A percentile compares a stretch with the other conserved stretches of the same genome.
Evolutionary conservation across 2,797 vertebrate species (phyloP).

Genomic region (Rhyacichthys aspro): DNA sequence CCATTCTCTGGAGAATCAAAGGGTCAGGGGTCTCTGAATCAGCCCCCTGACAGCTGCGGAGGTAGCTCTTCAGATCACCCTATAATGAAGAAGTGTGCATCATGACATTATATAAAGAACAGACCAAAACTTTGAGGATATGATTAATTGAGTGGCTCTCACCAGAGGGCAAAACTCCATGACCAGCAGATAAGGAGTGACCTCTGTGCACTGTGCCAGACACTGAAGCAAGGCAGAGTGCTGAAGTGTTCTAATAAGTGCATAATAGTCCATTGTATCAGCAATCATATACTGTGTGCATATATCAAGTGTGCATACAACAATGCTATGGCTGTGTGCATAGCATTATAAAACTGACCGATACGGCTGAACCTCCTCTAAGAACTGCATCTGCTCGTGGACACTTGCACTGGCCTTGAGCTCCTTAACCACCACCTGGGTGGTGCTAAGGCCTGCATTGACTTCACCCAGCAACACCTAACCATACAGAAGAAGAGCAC

Average conservation of each 20-base stretch:
- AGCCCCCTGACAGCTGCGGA: conserved; percentile 85
- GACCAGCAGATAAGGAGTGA: conserved; percentile 95
- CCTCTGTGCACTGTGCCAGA: conserved; percentile 93
- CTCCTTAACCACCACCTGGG: conserved; percentile 96
- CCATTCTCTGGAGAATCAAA: conserved; percentile 93
- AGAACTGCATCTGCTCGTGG: conserved; percentile 94
- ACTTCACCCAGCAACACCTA: conserved; percentile 96
- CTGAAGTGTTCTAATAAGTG: conserved; percentile 84
- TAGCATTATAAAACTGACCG: conserved; percentile 76
- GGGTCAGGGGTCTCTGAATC: conserved; percentile 89
- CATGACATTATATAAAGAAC: conserved; percentile 17
- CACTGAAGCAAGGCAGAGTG: conserved; percentile 94
- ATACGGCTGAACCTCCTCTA: conserved; percentile 94
- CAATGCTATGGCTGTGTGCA: not conserved
- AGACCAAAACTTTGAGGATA: conserved; percentile 5
- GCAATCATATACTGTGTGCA: not conserved
- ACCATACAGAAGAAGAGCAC: not conserved
- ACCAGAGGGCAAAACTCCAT: conserved; percentile 99
- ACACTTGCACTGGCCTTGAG: conserved; percentile 91
- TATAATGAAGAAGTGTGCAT: conserved; percentile 53
- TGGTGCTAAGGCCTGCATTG: conserved; percentile 87
- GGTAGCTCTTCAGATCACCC: conserved; percentile 97
- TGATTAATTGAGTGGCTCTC: conserved; percentile 52
- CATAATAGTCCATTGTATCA: not conserved
- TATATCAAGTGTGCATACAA: not conserved